phyloP scores from a whole-genome alignment of 2,113 vertebrate species.

The Macquaria australasica region DNA sequence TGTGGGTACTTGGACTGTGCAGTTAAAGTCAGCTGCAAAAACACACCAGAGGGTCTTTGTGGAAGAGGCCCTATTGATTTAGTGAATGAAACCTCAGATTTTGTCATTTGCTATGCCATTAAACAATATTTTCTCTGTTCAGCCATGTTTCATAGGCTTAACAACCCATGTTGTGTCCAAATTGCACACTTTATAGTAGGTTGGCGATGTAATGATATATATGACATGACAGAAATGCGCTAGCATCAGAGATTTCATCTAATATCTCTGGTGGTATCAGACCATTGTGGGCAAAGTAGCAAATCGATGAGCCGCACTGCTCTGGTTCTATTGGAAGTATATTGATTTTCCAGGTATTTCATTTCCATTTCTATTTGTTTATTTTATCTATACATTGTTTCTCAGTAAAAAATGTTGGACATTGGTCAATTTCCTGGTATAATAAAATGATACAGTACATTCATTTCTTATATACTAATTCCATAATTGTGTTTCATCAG shows the following conservation, averaged over 20 bases:
- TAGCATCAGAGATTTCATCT: neutral
- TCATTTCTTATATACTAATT: too few species aligned
- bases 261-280: neutral
- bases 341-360: neutral
- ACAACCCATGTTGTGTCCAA: neutral
- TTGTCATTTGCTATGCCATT: constrained; percentile 10
- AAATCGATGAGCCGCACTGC: neutral
- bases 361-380: neutral
- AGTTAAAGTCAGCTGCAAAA: constrained; percentile 78
- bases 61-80: constrained; percentile 15
- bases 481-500: too few species aligned
- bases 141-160: neutral
- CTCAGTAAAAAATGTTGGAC: neutral
- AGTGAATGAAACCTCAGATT: constrained; percentile 3
- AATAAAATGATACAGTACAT: neutral
- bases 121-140: neutral
- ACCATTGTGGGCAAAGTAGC: neutral
- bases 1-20: constrained; percentile 38
- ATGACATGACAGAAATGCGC: too few species aligned
- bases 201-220: neutral
- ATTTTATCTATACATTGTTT: neutral
- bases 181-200: neutral
- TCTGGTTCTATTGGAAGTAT: neutral
- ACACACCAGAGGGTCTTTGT: constrained; percentile 65
- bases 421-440: neutral